Conservation (phyloP, 2,113 vertebrate genomes). For the Phalacrocorax aristotelis region DNA sequence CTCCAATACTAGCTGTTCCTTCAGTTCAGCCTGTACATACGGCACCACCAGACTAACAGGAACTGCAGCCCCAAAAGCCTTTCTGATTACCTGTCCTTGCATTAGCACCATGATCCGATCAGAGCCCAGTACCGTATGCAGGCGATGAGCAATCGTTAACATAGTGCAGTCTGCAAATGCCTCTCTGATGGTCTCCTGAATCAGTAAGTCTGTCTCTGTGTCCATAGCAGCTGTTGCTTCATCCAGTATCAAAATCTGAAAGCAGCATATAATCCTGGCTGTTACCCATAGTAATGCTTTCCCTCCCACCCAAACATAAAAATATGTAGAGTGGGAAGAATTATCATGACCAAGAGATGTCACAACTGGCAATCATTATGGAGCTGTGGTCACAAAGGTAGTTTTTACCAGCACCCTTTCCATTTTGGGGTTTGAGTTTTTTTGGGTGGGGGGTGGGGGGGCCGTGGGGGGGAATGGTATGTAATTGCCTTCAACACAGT, state of each 20-base stretch:
- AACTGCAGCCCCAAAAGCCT: background rate
- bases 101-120: slow-evolving; percentile 95
- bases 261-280: background rate
- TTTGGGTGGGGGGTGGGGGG: too few species aligned
- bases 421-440: background rate
- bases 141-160: slow-evolving; percentile 93
- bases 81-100: slow-evolving; percentile 87
- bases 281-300: background rate
- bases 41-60: background rate
- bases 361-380: background rate
- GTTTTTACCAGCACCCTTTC: background rate
- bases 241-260: slow-evolving; percentile 91
- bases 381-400: background rate
- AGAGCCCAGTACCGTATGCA: slow-evolving; percentile 93
- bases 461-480: too few species aligned
- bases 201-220: slow-evolving; percentile 88
- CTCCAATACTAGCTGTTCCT: background rate
- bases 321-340: background rate
- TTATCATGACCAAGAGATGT: background rate
- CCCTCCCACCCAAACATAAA: background rate
- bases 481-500: background rate
- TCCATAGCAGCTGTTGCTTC: slow-evolving; percentile 97
- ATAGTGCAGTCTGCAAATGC: slow-evolving; percentile 92
- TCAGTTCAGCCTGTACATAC: background rate
- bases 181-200: slow-evolving; percentile 91